Evolutionary conservation across 2,797 vertebrate genomes (phyloP).

Genomic region (Myripristis murdjan): DNA sequence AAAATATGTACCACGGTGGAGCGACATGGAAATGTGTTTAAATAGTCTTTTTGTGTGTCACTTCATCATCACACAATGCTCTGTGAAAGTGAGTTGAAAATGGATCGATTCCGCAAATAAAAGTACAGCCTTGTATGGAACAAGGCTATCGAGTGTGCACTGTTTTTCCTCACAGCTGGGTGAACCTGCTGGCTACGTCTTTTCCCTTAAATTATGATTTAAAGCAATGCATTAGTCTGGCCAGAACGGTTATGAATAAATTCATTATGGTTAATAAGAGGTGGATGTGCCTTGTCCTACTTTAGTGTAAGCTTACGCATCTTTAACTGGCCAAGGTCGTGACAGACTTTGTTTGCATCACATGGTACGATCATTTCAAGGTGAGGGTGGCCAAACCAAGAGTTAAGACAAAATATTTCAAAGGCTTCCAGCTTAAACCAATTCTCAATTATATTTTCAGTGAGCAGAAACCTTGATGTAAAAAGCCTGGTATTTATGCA

Average conservation of each 20-base stretch:
- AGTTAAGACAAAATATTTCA: not conserved
- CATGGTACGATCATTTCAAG: slow-evolving; percentile 1
- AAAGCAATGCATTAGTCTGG: not conserved
- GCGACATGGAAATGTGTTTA: too few species aligned
- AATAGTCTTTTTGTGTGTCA: too few species aligned
- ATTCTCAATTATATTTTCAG: not conserved
- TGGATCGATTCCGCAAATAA: not conserved
- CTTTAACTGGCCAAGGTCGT: not conserved
- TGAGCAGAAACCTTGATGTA: too few species aligned
- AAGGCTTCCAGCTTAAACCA: not conserved
- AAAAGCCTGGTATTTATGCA: too few species aligned
- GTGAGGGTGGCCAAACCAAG: not conserved
- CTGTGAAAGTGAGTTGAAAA: not conserved
- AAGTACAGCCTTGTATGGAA: too few species aligned
- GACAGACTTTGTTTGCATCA: not conserved
- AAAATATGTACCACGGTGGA: too few species aligned
- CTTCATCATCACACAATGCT: too few species aligned
- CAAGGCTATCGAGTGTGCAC: not conserved
- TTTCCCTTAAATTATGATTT: not conserved
- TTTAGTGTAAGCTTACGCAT: not conserved
- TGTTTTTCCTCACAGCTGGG: not conserved
- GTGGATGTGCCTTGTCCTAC: not conserved
- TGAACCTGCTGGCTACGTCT: not conserved
- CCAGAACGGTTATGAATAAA: not conserved
- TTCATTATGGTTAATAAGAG: too few species aligned